Evolutionary conservation across 2,797 vertebrate species (phyloP).

Genomic region (Atherinosoma microstoma): DNA sequence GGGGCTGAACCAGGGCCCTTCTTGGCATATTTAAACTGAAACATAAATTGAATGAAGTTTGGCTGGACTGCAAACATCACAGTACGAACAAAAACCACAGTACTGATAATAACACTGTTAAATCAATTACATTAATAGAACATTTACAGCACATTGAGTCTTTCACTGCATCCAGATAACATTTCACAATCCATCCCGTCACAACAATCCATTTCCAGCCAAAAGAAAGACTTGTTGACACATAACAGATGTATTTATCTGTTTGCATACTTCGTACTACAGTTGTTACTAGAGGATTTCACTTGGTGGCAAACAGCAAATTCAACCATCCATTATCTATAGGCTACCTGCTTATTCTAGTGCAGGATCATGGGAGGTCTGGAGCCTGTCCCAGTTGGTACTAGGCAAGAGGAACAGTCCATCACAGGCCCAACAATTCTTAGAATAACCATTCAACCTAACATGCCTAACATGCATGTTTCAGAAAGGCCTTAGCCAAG

Average conservation of each 20-base stretch:
- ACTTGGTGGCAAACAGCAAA: too few species aligned
- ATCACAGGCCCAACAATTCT: background rate
- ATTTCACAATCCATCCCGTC: background rate
- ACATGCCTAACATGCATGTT: too few species aligned
- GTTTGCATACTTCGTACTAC: too few species aligned
- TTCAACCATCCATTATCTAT: too few species aligned
- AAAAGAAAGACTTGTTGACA: background rate
- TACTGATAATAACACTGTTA: background rate
- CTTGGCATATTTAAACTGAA: background rate
- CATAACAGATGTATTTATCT: too few species aligned
- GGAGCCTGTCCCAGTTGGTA: background rate
- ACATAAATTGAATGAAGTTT: background rate
- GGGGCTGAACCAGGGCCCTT: background rate
- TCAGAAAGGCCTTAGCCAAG: too few species aligned
- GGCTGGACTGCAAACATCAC: background rate
- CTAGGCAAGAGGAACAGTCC: background rate
- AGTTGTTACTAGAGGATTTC: too few species aligned
- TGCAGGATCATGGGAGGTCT: too few species aligned
- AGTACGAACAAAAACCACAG: background rate
- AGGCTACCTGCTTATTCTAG: too few species aligned
- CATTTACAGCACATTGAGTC: too few species aligned
- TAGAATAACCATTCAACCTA: background rate
- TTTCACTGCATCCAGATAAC: background rate
- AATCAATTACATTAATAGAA: too few species aligned
- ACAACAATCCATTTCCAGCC: background rate